These are phyloP conservation scores for Orchesella flavescens DNA, from an alignment of 2,888 invertebrate genomes.

Conservation along the genomic window DNA sequence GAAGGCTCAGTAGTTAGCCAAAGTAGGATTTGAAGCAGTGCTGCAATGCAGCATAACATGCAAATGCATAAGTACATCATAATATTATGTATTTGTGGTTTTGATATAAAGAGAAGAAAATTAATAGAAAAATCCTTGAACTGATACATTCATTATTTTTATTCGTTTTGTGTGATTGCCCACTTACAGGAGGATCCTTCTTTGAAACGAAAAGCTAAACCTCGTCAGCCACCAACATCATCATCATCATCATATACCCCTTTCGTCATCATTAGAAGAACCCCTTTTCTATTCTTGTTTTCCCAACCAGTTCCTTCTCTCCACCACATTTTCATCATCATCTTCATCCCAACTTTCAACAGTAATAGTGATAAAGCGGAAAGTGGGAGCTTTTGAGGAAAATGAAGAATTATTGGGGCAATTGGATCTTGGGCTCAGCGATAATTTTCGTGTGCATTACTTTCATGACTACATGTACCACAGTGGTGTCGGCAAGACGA, in stretches of 20 bases:
- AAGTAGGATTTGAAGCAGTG: background rate
- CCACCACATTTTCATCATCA: slow-evolving; percentile 34
- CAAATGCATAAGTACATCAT: background rate
- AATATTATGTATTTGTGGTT: background rate
- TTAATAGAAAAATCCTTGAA: slow-evolving; percentile 41
- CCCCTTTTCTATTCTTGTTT: slow-evolving; percentile 1
- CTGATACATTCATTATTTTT: slow-evolving; percentile 26
- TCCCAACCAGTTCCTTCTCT: slow-evolving; percentile 21
- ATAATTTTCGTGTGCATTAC: slow-evolving; percentile 55
- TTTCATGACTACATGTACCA: slow-evolving; percentile 41
- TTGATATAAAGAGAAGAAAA: background rate
- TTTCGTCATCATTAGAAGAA: background rate
- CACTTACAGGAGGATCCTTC: slow-evolving; percentile 39
- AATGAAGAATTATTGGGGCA: slow-evolving; percentile 62
- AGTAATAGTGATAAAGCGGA: slow-evolving; percentile 57
- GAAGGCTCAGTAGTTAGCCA: too few species aligned
- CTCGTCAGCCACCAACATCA: slow-evolving; percentile 1
- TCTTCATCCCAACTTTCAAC: slow-evolving; percentile 53
- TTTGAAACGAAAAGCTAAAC: slow-evolving; percentile 6
- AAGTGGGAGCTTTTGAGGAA: slow-evolving; percentile 33
- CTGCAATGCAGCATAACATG: slow-evolving; percentile 43
- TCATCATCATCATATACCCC: background rate
- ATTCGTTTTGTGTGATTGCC: slow-evolving; percentile 37
- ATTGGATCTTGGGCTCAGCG: slow-evolving; percentile 53
- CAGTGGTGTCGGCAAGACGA: slow-evolving; percentile 47